A percentile compares a stretch with the other conserved stretches of the same genome.
These are phyloP conservation scores for Unio pictorum DNA, from an alignment of 2,888 invertebrate species.

Conservation along the genomic window DNA sequence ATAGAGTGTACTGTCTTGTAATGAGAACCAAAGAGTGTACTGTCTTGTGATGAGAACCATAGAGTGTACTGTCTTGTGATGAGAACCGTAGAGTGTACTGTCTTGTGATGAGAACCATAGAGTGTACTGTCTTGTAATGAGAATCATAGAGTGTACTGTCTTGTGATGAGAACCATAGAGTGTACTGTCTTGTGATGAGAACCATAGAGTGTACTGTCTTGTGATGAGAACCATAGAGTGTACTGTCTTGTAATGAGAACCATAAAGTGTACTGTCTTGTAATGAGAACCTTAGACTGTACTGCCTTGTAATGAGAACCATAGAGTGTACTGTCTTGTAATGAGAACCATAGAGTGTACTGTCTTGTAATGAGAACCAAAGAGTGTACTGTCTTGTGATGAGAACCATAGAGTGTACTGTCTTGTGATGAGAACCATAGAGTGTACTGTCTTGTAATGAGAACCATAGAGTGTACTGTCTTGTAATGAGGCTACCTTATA, in stretches of 20 bases:
- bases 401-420: not conserved
- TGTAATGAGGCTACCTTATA: too few relatives aligned
- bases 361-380: not conserved
- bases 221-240: not conserved
- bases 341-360: not conserved
- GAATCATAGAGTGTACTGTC: not conserved
- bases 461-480: not conserved
- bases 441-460: too few relatives aligned
- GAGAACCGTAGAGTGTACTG: too few relatives aligned
- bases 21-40: not conserved
- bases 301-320: not conserved
- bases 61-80: too few relatives aligned
- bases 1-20: not conserved
- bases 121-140: too few relatives aligned
- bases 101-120: not conserved
- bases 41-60: not conserved
- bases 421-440: not conserved
- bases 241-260: too few relatives aligned
- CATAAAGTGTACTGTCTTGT: not conserved
- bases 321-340: too few relatives aligned
- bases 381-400: too few relatives aligned
- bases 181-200: too few relatives aligned
- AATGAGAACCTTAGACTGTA: too few relatives aligned
- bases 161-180: not conserved
- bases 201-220: not conserved